Evolutionary conservation across 2,113 vertebrate genomes (phyloP), one percentile per base, ranked within the genome.

Genomic region (Malaclemys terrapin): DNA sequence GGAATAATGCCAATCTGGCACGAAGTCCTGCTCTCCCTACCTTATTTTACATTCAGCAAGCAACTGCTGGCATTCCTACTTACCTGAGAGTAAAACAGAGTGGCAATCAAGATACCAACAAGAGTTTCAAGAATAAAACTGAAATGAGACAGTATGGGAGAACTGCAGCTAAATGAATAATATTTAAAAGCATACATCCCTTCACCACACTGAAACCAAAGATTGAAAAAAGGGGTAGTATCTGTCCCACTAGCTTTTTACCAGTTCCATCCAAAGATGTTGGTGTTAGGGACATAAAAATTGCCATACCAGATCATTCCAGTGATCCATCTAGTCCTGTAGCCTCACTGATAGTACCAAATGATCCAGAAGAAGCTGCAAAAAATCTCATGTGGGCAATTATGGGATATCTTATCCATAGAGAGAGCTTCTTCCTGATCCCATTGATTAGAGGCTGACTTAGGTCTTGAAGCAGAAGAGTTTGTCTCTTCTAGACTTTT

Each of bases 101-200:
- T 20, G 22, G 35, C 14, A 72, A 42, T 72, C 19, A 38, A 69
- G 42, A 27, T 17, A 31, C 38, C 69, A n/a, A 35, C 49, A 72
- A 13, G 5, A 29, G 49, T 19, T 6, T 31, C 20, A 12, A 80
- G 22, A 80, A 11, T 27, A 8, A 72, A 22, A 52, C 17, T 1
- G 1, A 1, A 6, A 9, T 4, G 13, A 29, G 9, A 52, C 3
- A 4, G 3, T 13, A 0, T 11, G 16, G 65, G 50, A 83, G 50
- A 57, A 45, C 8, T 1, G 0, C 50, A 24, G 1, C 35, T 0
- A 1, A 3, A 29, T 52, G 35, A 22, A 35, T 45, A n/a, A 69
- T 1, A 22, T 50, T 83, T 1, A 7, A 4, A 9, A 56, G 79
- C 1, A 6, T 13, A 27, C 1, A 0, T 1, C 29, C 31, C n/a